phyloP scores from a whole-genome alignment of 2,888 invertebrate genomes.

The Eupithecia inturbata region DNA sequence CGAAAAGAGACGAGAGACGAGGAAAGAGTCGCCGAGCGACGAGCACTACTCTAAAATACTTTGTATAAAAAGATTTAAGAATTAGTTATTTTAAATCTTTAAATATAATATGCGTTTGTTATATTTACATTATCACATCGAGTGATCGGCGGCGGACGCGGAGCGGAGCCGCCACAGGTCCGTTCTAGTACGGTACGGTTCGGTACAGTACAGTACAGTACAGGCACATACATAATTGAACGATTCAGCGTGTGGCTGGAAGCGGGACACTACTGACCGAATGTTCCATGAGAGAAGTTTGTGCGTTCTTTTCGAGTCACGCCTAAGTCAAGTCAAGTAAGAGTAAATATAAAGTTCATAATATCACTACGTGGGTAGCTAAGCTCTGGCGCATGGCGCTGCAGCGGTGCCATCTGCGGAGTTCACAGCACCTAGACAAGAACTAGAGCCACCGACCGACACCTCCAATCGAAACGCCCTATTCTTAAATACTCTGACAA shows the following conservation, averaged over 20 bases:
- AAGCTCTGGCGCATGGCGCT: conserved; percentile 59
- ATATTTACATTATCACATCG: conserved; percentile 77
- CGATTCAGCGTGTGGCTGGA: conserved; percentile 51
- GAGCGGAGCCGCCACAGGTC: neutral
- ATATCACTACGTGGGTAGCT: conserved; percentile 58
- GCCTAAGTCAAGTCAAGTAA: conserved; percentile 44
- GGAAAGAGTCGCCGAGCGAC: conserved; percentile 39
- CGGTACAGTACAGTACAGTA: neutral
- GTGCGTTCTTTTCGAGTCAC: conserved; percentile 61
- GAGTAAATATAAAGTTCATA: conserved; percentile 56
- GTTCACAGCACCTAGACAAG: neutral
- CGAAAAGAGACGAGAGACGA: conserved; percentile 42
- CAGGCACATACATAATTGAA: conserved; percentile 65
- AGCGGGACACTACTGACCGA: conserved; percentile 49
- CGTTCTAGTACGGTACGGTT: neutral
- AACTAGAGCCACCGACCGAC: conserved; percentile 19
- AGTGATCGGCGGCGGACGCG: conserved; percentile 52
- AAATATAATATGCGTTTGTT: conserved; percentile 50
- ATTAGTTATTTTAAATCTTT: conserved; percentile 50
- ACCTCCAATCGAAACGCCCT: conserved; percentile 35
- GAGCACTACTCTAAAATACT: conserved; percentile 51
- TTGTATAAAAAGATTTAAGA: conserved; percentile 73
- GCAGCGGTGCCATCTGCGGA: conserved; percentile 28
- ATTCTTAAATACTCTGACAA: conserved; percentile 7
- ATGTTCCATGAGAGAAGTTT: conserved; percentile 47